Evolutionary conservation across 2,888 invertebrate species (phyloP), one percentile per base, ranked within the genome.

Genomic region (Lithophane leautieri): DNA sequence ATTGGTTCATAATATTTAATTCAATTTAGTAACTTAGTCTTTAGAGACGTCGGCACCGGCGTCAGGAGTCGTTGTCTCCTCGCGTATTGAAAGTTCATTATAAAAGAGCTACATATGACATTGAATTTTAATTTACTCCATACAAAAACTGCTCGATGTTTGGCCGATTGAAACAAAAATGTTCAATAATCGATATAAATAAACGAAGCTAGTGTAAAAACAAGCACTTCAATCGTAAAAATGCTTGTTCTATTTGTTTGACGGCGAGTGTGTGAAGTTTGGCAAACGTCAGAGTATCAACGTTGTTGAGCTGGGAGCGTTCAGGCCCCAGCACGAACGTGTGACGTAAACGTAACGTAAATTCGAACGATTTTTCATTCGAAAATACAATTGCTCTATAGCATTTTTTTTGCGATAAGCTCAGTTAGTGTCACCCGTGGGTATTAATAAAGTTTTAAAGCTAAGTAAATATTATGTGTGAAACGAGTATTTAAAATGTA

Each of bases 181-280:
- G 11, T 9, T 44, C 19, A 76, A 19, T 58, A 63, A 65, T 58
- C 44, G n/a, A 44, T 25, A 40, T 19, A 25, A 44, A 54, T 42
- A 80, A 65, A 68, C 28, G 14, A 44, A 1, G 14, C 9, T 40
- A 50, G 54, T 19, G 7, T n/a, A 50, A 52, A 61, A 83, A 70
- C 70, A 54, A 52, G 8, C n/a, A 61, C 47, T 50, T 61, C 50
- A 56, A 25, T 28, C 42, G n/a, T 60, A 58, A 69, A 66, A 78
- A 69, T 34, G 60, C 28, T 52, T 56, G 52, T 79, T 65, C 34
- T 70, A 47, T 76, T 68, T 84, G 54, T 75, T 72, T 56, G 52
- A 54, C 4, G 58, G 16, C 44, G 22, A 65, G 28, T 70, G 70
- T 81, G 69, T 72, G 68, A 71, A 76, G 62, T 75, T 67, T 61